Conservation (phyloP, 64 coral and sea anemone species). For the Dendrophyllia cribrosa region DNA sequence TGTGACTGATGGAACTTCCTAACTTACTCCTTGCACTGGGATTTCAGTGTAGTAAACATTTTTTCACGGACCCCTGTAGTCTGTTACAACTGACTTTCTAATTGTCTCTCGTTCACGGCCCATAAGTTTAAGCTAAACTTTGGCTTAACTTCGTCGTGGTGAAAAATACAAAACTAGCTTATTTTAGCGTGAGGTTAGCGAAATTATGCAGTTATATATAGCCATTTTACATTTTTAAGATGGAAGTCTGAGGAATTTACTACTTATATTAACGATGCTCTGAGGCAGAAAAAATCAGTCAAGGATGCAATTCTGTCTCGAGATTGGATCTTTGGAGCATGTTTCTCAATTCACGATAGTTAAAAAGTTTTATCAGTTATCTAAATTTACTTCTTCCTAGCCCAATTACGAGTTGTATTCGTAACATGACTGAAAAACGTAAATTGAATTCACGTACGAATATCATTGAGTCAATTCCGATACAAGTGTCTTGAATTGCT, state of each 20-base stretch:
- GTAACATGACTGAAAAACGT: neutral
- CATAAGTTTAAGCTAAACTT: neutral
- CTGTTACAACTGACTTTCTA: neutral
- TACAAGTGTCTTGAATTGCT: neutral
- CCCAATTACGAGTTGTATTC: neutral
- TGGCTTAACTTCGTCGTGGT: neutral
- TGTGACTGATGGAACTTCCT: too few species aligned
- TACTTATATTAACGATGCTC: neutral
- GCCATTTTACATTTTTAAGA: neutral
- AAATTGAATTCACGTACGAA: neutral
- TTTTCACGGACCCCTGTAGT: neutral
- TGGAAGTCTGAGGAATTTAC: neutral
- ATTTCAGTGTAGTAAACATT: neutral
- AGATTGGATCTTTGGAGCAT: neutral
- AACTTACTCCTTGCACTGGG: neutral
- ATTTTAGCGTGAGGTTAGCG: neutral
- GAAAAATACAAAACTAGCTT: neutral
- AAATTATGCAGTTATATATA: neutral
- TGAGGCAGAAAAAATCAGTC: neutral
- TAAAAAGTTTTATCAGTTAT: neutral
- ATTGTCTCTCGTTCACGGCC: neutral
- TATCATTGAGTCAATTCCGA: neutral
- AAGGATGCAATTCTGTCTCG: neutral
- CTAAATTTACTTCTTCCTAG: conserved; percentile 21
- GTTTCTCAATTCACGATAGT: neutral